Base-by-base conservation (phyloP, 2,113 vertebrate species). In the Thryonomys swinderianus region DNA sequence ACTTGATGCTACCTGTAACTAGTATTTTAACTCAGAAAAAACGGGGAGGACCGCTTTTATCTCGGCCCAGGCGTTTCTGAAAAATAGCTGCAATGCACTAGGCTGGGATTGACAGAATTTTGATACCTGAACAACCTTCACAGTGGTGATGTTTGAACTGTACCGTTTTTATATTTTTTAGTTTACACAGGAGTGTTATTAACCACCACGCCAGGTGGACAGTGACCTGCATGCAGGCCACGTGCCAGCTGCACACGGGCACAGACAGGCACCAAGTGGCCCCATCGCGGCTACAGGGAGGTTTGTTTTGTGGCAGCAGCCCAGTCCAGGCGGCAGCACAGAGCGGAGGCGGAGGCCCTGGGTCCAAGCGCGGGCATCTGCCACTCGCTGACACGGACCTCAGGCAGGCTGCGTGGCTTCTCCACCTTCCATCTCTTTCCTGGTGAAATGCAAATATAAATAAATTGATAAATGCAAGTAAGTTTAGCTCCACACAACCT, bases 71-170 rank as follows among this genome's bases (percentile, higher is more conserved):
- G 78, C 37, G 67, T 79, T 40, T 83, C 59, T 93, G 61, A 32
- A 85, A 73, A 79, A 73, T 37, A 79, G 32, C 21, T 96, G 37
- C 51, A 92, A 57, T 91, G 93, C 79, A 69, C 12, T 89, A 32
- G 59, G 69, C 42, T 89, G 37, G 57, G 67, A 87, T 9, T 57
- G 57, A 79, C 0, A 34, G 3, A 27, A 69, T 73, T 74, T 82
- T 93, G 55, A 79, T 48, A 79, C 51, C 85, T 86, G 79, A 83
- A 67, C 7, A 45, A 37, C 73, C 25, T 57, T 84, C 30, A 95
- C 30, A 67, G 64, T 88, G 14, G 13, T 55, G 20, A 66, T 83
- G 61, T 78, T 95, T 53, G 93, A 94, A 53, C 73, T 85, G 32
- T 42, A 73, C 34, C 62, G 30, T 87, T 79, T 73, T 73, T n/a